phyloP scores from a whole-genome alignment of 2,113 vertebrate species.

The Platichthys flesus region DNA sequence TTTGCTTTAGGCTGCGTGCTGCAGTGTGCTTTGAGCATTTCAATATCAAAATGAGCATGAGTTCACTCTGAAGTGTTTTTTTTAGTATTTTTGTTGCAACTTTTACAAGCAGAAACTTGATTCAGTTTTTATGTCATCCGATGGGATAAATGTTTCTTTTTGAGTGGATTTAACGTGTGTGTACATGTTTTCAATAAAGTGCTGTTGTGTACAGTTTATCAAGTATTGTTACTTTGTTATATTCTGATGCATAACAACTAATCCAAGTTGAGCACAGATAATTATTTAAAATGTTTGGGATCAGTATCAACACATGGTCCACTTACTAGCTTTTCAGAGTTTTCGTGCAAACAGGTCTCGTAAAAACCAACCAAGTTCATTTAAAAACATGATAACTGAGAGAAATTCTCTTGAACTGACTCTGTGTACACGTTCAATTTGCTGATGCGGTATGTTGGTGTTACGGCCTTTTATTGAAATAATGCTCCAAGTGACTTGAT shows the following conservation, averaged over 20 bases:
- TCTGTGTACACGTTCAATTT: too few species aligned
- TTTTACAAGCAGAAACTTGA: neutral
- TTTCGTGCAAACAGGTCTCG: too few species aligned
- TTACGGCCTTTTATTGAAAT: too few species aligned
- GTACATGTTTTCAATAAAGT: slow-evolving; percentile 61
- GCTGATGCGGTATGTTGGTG: too few species aligned
- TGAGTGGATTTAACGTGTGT: slow-evolving; percentile 25
- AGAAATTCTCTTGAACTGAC: too few species aligned
- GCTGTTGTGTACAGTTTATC: slow-evolving; percentile 47
- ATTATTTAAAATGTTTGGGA: too few species aligned
- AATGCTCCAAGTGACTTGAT: too few species aligned
- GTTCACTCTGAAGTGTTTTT: slow-evolving; percentile 17
- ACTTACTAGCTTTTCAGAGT: too few species aligned
- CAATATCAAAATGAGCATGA: neutral
- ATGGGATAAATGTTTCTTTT: slow-evolving; percentile 27
- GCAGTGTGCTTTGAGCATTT: slow-evolving; percentile 13
- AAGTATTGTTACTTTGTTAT: neutral
- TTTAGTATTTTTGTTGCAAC: neutral
- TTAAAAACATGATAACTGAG: too few species aligned
- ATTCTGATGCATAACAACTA: neutral
- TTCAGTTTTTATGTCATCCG: neutral
- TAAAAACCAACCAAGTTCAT: too few species aligned
- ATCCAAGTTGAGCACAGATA: too few species aligned
- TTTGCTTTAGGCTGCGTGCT: neutral
- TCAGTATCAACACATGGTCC: too few species aligned